Conservation (phyloP, 2,797 vertebrate species). For the Macroramphosus scolopax region DNA sequence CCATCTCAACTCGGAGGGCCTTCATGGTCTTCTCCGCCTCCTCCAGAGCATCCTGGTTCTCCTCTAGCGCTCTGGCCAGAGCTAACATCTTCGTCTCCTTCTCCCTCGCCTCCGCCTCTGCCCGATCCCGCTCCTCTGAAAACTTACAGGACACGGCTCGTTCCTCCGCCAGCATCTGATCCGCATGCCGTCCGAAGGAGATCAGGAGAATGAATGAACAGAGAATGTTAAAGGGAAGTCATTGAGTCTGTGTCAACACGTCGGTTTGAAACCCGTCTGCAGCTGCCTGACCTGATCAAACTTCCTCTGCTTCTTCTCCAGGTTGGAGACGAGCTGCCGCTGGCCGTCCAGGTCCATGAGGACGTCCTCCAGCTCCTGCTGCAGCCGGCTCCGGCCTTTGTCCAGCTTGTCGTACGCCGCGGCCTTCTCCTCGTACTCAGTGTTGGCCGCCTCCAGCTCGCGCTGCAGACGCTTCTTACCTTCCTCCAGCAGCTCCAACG, state of each 20-base stretch:
- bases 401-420: slow-evolving; percentile 93
- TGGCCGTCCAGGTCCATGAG: slow-evolving; percentile 92
- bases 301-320: slow-evolving; percentile 98
- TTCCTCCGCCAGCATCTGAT: slow-evolving; percentile 93
- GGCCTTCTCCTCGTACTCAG: slow-evolving; percentile 92
- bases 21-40: slow-evolving; percentile 90
- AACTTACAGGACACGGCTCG: slow-evolving; percentile 89
- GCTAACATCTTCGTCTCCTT: slow-evolving; percentile 92
- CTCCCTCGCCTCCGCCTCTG: slow-evolving; percentile 90
- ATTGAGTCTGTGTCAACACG: no score
- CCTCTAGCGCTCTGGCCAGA: slow-evolving; percentile 86
- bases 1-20: slow-evolving; percentile 89
- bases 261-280: neutral
- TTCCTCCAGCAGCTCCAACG: slow-evolving; percentile 89
- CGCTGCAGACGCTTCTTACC: slow-evolving; percentile 91
- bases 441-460: slow-evolving; percentile 86
- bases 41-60: slow-evolving; percentile 85
- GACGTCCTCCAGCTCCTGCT: slow-evolving; percentile 95
- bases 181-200: neutral
- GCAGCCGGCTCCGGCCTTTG: slow-evolving; percentile 90
- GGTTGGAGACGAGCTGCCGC: slow-evolving; percentile 89
- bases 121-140: slow-evolving; percentile 91
- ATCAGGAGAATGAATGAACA: neutral
- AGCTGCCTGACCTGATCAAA: slow-evolving; percentile 87
- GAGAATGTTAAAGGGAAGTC: no score